Conservation (phyloP, 2,888 invertebrate species). For the Papilio protenor region DNA sequence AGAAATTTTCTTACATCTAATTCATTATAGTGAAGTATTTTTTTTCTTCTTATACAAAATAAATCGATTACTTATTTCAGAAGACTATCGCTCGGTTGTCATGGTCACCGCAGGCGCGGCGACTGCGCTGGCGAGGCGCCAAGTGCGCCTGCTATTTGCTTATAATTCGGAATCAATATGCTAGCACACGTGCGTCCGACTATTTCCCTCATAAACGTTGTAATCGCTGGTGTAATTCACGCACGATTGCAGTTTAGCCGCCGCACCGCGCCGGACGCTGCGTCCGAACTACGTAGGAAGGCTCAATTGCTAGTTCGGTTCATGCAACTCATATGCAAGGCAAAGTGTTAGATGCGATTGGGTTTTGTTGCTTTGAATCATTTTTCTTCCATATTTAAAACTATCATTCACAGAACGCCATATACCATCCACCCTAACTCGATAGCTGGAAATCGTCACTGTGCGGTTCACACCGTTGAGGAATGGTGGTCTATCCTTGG, state of each 20-base stretch:
- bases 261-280: neutral
- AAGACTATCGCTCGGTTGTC: neutral
- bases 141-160: conserved; percentile 75
- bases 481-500: no score
- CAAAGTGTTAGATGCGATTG: neutral
- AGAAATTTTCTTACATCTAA: no score
- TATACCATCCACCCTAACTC: no score
- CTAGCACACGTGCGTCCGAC: conserved; percentile 69
- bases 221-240: conserved; percentile 70
- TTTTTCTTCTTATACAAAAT: no score
- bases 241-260: conserved; percentile 58
- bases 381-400: neutral
- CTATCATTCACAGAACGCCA: no score
- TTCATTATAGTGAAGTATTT: no score
- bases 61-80: neutral
- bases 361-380: neutral
- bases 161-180: conserved; percentile 83
- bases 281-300: conserved; percentile 19
- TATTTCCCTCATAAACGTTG: conserved; percentile 59
- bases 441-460: no score
- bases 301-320: neutral
- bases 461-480: no score
- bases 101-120: conserved; percentile 65
- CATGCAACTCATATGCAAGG: neutral
- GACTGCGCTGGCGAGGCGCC: conserved; percentile 72